Evolutionary conservation across 2,113 vertebrate species (phyloP).

Genomic region (Saguinus imperator): DNA sequence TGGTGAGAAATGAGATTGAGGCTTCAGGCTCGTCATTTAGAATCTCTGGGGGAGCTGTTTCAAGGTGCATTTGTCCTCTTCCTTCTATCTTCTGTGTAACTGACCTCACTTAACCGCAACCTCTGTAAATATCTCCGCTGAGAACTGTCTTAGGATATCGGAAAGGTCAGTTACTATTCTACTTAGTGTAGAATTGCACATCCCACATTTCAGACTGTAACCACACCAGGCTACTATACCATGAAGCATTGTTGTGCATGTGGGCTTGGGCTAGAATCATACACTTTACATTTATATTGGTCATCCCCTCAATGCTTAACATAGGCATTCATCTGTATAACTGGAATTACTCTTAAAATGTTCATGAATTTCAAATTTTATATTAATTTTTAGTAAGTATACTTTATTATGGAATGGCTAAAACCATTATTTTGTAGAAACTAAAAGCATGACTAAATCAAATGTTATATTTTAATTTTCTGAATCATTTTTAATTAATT

Average conservation of each 20-base stretch:
- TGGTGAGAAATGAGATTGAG: not conserved
- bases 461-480: not conserved
- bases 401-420: not conserved
- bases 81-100: not conserved
- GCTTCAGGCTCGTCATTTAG: not conserved
- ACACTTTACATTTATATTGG: not conserved
- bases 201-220: not conserved
- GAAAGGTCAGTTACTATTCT: not conserved
- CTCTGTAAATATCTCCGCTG: not conserved
- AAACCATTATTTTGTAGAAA: not conserved
- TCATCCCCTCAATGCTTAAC: not conserved
- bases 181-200: not conserved
- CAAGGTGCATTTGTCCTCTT: not conserved
- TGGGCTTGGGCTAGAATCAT: not conserved
- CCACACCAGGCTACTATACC: accelerated
- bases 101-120: not conserved
- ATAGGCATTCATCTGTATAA: not conserved
- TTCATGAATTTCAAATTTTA: not conserved
- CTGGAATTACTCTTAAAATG: not conserved
- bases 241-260: not conserved
- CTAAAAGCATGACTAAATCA: not conserved
- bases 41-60: not conserved
- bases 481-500: constrained; percentile 16
- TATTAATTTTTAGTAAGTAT: not conserved
- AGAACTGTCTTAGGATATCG: not conserved